Base-by-base conservation (phyloP, 2,888 invertebrate species). In the Athalia rosae region DNA sequence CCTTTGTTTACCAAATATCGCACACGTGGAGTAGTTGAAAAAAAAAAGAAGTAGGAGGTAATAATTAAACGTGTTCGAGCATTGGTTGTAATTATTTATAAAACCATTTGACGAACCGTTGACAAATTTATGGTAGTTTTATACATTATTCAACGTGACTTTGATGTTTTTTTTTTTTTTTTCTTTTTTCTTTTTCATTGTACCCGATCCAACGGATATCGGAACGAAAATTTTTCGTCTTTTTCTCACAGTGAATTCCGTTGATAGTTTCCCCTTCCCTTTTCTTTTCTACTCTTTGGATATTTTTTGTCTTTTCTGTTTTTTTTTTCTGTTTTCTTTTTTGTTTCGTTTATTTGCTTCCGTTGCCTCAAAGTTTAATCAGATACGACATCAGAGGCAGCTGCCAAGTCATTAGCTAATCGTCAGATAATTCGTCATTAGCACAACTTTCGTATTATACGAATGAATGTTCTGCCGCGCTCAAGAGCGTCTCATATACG, bases 381-480 rank as follows among this genome's bases (percentile, higher is more conserved):
- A 28, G 53, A 50, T 53, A 53, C 41, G 45, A 13, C 41, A 48
- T 28, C 53, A 56, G 43, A 58, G 56, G 58, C 71, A 71, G 58
- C 56, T 71, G 56, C 58, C 71, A 71, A 71, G 58, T 71, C 41
- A 71, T 71, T 71, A 71, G 48, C 74, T 47, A 61, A 62, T 74
- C 74, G 61, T 61, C 74, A 56, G 62, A 48, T 61, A 61, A 74
- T 62, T 74, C 74, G 61, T 74, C 74, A 61, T 59, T 62, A 62
- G 53, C 15, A 74, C 74, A 50, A 74, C 62, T 74, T 62, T 74
- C 48, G 61, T 74, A 8, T 9, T 0, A 15, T 59, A 11, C 7
- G 59, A n/a, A 59, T 13, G 59, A n/a, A n/a, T 15, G 13, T 59
- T 11, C 3, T 59, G 13, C 13, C 28, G 28, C 28, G 28, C 28